Percentiles rank a stretch among this genome's conserved stretches.
Conservation (phyloP, 2,113 vertebrate species). For the Podarcis raffonei region DNA sequence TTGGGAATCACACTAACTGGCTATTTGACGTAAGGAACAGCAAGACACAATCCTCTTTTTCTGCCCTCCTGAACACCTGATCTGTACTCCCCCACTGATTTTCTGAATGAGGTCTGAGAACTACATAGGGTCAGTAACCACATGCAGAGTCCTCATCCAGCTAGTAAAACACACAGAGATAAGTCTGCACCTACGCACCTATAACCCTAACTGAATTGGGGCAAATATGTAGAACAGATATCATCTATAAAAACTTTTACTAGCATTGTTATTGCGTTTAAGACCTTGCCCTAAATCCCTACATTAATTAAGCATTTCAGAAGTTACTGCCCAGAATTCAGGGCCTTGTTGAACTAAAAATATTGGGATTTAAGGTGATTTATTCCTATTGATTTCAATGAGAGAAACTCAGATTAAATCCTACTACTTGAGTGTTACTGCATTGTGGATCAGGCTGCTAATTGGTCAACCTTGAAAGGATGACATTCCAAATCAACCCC, state of each 20-base stretch:
- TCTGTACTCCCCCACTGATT: background rate
- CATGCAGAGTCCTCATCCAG: background rate
- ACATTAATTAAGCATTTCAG: background rate
- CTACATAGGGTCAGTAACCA: background rate
- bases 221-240: too few relatives aligned
- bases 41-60: background rate
- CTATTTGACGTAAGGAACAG: background rate
- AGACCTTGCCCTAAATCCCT: background rate
- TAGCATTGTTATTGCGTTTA: background rate
- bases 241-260: background rate
- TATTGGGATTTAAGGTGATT: conserved; percentile 1
- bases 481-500: conserved; percentile 45
- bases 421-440: background rate
- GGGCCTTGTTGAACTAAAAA: background rate
- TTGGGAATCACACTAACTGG: too few relatives aligned
- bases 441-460: background rate
- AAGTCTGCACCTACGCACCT: background rate
- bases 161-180: background rate
- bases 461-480: conserved; percentile 43
- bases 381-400: conserved; percentile 4
- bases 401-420: conserved; percentile 1
- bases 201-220: background rate
- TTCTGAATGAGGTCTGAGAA: background rate
- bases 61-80: background rate
- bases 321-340: background rate